These are phyloP conservation scores for Urocyon cinereoargenteus DNA, from an alignment of 2,797 vertebrate species.

Conservation along the genomic window DNA sequence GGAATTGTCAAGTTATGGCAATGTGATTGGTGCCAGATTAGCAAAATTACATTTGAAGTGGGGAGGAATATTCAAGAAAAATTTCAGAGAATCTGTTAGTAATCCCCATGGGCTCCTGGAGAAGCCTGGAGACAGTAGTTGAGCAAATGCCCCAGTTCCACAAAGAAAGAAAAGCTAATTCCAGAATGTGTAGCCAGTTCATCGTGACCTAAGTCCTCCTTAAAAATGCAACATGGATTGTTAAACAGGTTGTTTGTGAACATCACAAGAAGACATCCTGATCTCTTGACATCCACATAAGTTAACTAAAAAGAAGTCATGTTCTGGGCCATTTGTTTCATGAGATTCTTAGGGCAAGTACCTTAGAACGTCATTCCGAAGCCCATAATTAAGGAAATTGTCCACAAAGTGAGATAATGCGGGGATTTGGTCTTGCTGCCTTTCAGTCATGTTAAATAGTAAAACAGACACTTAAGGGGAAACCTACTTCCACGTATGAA, in stretches of 20 bases:
- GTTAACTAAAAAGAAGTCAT: slow-evolving; percentile 4
- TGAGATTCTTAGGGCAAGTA: not conserved
- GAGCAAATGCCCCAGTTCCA: not conserved
- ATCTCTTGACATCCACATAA: not conserved
- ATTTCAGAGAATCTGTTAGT: not conserved
- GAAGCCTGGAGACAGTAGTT: not conserved
- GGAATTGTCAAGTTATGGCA: not conserved
- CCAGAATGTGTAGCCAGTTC: not conserved
- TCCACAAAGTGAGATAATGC: not conserved
- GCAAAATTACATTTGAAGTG: not conserved
- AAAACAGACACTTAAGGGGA: not conserved
- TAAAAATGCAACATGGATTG: not conserved
- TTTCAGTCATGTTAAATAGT: not conserved
- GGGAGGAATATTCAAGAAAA: not conserved
- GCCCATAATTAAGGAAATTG: not conserved
- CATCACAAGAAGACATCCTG: not conserved
- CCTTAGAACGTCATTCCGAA: slow-evolving; percentile 2
- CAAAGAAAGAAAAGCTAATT: not conserved
- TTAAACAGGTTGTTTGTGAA: slow-evolving; percentile 1
- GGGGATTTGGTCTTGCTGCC: not conserved
- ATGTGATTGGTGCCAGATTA: not conserved
- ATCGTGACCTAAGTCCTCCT: not conserved
- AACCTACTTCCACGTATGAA: not conserved
- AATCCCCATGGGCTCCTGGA: not conserved
- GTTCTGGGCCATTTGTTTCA: not conserved